Percentiles rank a stretch among this genome's conserved stretches.
phyloP scores from a whole-genome alignment of 2,113 vertebrate species.

The Chloroceryle aenea region DNA sequence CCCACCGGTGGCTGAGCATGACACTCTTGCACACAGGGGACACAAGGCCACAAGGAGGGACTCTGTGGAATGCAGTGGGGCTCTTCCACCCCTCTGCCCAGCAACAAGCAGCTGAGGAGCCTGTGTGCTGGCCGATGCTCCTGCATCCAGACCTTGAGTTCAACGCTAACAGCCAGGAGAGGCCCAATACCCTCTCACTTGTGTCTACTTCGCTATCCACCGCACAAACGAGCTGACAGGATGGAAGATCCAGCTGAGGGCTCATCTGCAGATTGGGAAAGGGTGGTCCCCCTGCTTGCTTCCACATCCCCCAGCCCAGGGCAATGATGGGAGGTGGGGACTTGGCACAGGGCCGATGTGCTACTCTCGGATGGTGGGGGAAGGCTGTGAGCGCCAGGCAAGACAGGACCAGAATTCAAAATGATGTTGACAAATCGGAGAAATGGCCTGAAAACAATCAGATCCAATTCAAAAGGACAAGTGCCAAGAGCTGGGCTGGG shows the following conservation, averaged over 20 bases:
- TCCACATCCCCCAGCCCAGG: rapidly evolving
- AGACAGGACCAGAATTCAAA: constrained; percentile 49
- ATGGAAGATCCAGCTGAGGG: background rate
- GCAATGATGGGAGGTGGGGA: background rate
- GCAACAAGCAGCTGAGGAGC: background rate
- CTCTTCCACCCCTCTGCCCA: background rate
- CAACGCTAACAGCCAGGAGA: background rate
- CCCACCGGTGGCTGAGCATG: background rate
- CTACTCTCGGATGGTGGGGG: constrained; percentile 8
- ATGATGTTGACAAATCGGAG: constrained; percentile 70
- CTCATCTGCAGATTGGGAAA: rapidly evolving
- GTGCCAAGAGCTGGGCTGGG: constrained; percentile 15
- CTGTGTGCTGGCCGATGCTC: rapidly evolving
- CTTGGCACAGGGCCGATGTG: background rate
- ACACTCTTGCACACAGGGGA: rapidly evolving
- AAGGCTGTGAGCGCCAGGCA: background rate
- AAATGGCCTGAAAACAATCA: constrained; percentile 70
- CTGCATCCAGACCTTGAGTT: background rate
- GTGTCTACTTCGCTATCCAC: background rate
- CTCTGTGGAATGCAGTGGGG: rapidly evolving
- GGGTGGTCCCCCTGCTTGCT: background rate
- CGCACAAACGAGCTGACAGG: rapidly evolving
- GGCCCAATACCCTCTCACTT: background rate
- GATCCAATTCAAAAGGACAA: constrained; percentile 66
- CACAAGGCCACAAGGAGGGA: background rate